These are phyloP conservation scores for Seira ritae DNA, from an alignment of 2,888 invertebrate species.

Conservation along the genomic window DNA sequence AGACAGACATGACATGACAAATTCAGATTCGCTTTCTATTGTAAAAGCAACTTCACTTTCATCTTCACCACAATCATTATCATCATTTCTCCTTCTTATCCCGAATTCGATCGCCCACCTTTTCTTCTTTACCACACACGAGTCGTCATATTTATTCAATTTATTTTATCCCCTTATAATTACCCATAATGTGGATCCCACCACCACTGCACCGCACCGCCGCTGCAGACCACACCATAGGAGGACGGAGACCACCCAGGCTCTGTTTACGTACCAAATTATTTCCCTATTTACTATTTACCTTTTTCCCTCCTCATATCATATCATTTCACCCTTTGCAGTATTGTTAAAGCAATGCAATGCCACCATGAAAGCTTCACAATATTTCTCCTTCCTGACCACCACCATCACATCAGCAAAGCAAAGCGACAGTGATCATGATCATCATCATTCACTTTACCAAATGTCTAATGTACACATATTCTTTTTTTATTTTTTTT, in stretches of 20 bases:
- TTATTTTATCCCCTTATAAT: slow-evolving; percentile 20
- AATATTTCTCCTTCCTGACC: neutral
- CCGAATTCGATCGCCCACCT: neutral
- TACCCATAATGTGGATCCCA: slow-evolving; percentile 9
- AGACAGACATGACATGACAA: neutral
- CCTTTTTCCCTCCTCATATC: neutral
- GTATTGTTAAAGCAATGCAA: neutral
- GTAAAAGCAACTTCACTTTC: neutral
- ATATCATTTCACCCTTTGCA: neutral
- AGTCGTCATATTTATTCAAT: neutral
- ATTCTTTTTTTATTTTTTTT: neutral
- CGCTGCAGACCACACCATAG: neutral
- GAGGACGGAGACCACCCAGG: slow-evolving; percentile 5
- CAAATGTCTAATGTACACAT: neutral
- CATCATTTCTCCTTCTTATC: neutral
- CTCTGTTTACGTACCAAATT: neutral
- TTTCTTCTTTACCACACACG: neutral
- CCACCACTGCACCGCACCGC: neutral
- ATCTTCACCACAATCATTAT: neutral
- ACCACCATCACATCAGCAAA: neutral
- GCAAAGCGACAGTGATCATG: too few relatives aligned
- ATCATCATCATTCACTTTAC: neutral
- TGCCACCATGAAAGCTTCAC: neutral
- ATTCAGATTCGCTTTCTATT: neutral
- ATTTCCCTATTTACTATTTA: slow-evolving; percentile 18